Conservation (phyloP, 1,140 invertebrate species). For the Drosophila aff. region DNA sequence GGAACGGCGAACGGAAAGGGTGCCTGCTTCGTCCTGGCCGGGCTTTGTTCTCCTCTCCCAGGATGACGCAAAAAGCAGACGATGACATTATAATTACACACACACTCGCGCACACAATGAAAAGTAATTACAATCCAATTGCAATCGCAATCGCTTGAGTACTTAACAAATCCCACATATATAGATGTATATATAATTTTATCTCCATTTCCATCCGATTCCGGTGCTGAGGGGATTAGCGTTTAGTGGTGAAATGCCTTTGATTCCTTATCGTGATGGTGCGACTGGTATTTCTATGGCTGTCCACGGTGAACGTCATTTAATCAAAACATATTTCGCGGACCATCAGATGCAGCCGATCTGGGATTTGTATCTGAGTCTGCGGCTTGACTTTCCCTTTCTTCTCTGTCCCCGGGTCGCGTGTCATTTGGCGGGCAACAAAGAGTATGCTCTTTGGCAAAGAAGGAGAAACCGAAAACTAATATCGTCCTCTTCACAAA, state of each 20-base stretch:
- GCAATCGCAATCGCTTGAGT: slow-evolving; percentile 51
- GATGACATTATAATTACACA: slow-evolving; percentile 76
- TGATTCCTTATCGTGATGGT: slow-evolving; percentile 68
- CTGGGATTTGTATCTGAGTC: slow-evolving; percentile 41
- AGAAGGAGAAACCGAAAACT: slow-evolving; percentile 39
- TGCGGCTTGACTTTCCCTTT: slow-evolving; percentile 62
- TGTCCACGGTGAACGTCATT: slow-evolving; percentile 33
- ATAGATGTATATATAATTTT: slow-evolving; percentile 29
- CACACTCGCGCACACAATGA: slow-evolving; percentile 8
- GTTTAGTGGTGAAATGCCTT: slow-evolving; percentile 71
- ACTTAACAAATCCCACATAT: slow-evolving; percentile 66
- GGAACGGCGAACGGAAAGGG: slow-evolving; percentile 55
- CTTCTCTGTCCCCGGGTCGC: slow-evolving; percentile 20
- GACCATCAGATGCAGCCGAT: slow-evolving; percentile 40
- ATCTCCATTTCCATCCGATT: slow-evolving; percentile 33
- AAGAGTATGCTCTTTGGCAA: not conserved
- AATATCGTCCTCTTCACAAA: slow-evolving; percentile 61
- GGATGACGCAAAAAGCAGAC: slow-evolving; percentile 70
- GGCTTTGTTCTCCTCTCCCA: slow-evolving; percentile 49
- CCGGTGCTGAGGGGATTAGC: slow-evolving; percentile 67
- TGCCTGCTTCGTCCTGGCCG: slow-evolving; percentile 40
- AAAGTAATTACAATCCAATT: slow-evolving; percentile 81
- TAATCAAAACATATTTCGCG: slow-evolving; percentile 72
- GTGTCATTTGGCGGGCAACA: slow-evolving; percentile 60
- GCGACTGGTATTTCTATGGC: slow-evolving; percentile 43